Evolutionary conservation across 2,113 vertebrate genomes (phyloP).

Genomic region (Pongo abelii): DNA sequence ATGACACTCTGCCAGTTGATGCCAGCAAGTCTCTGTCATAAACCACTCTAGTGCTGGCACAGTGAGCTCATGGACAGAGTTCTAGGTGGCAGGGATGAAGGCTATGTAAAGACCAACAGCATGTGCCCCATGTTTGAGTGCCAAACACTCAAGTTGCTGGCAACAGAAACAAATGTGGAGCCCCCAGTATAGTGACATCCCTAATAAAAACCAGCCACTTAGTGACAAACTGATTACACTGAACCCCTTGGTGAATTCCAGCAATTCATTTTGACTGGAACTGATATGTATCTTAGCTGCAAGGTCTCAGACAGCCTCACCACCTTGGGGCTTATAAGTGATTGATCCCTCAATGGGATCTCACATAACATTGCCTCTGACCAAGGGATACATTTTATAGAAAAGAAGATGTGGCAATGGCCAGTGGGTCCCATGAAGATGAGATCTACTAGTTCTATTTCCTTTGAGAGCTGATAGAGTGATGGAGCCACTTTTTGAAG

Average conservation of each 20-base stretch:
- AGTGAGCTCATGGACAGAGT: background rate
- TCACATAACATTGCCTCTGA: background rate
- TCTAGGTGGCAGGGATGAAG: background rate
- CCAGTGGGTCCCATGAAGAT: background rate
- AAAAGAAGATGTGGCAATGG: background rate
- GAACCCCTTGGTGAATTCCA: background rate
- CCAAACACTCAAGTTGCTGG: background rate
- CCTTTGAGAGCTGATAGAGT: background rate
- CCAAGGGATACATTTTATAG: background rate
- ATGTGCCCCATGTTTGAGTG: background rate
- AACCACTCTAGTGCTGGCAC: background rate
- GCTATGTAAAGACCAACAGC: background rate
- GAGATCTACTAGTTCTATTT: background rate
- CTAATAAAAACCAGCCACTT: background rate
- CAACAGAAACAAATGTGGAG: background rate
- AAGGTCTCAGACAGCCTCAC: background rate
- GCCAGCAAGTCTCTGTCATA: background rate
- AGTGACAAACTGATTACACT: background rate
- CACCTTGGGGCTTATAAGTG: background rate
- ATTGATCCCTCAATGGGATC: background rate
- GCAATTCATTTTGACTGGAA: background rate
- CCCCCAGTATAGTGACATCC: background rate
- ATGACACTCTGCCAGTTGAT: background rate
- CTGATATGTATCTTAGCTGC: background rate
- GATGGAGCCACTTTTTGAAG: background rate